A percentile compares a stretch with the other conserved stretches of the same genome.
Evolutionary conservation across 2,888 invertebrate species (phyloP).

Genomic region (Ceratothoa steindachneri): DNA sequence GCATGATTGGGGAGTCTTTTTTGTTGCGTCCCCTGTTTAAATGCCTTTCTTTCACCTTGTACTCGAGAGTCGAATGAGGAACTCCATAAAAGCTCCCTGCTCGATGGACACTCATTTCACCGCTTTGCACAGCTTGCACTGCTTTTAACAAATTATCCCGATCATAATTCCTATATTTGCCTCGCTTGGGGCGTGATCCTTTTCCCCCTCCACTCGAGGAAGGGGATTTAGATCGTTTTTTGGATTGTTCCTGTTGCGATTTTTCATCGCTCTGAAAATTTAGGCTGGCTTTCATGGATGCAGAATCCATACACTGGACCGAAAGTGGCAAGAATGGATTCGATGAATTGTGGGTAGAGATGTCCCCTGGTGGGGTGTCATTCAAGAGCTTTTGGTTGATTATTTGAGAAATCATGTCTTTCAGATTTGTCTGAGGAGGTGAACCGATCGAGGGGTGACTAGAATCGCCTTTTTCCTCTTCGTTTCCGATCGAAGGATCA

Average conservation of each 20-base stretch:
- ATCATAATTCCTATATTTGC: slow-evolving; percentile 96
- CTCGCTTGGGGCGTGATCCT: slow-evolving; percentile 92
- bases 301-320: background rate
- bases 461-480: slow-evolving; percentile 38
- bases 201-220: slow-evolving; percentile 59
- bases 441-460: slow-evolving; percentile 49
- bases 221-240: slow-evolving; percentile 16
- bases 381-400: slow-evolving; percentile 73
- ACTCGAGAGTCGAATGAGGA: slow-evolving; percentile 97
- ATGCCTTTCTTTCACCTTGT: slow-evolving; percentile 93
- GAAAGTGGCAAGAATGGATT: background rate
- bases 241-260: slow-evolving; percentile 8
- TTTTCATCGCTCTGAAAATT: background rate
- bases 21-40: slow-evolving; percentile 66
- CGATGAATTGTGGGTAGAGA: background rate
- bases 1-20: slow-evolving; percentile 17
- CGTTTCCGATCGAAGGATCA: slow-evolving; percentile 9
- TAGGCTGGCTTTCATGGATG: background rate
- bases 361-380: slow-evolving; percentile 13
- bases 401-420: slow-evolving; percentile 86
- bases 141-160: slow-evolving; percentile 94
- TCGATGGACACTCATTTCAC: slow-evolving; percentile 98
- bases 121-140: slow-evolving; percentile 91
- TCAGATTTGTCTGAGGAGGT: slow-evolving; percentile 61
- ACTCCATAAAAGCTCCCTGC: slow-evolving; percentile 97